Base-by-base conservation (phyloP, 2,113 vertebrate genomes). In the Rhynchomys soricoides region DNA sequence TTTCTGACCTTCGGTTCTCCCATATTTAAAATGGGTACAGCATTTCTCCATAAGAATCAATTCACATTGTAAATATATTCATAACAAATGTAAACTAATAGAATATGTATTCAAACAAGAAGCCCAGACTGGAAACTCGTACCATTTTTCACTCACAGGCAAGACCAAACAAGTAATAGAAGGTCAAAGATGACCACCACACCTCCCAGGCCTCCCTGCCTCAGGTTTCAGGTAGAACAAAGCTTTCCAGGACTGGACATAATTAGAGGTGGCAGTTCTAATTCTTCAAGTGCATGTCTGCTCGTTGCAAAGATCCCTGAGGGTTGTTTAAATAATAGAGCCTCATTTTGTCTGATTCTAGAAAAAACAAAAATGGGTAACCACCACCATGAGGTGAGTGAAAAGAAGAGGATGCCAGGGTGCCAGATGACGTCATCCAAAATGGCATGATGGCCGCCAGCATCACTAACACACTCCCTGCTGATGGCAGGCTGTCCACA, bases 271-370 rank as follows among this genome's bases (percentile, higher is more conserved):
- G 3, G 66, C 92, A 91, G 77, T 97, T 97, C 95, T 89, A 93
- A 95, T 94, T 97, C 96, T 94, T 95, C 85, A 93, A 93, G 29
- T 92, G 3, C 92, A 97, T 96, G 64, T 88, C 85, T 95, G 34
- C 45, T 95, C 34, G 94, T 64, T 94, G 91, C 89, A 95, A 95
- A 95, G 96, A 92, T 43, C 95, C 55, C 89, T 96, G 24, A 29
- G 87, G 21, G 68, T 89, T 98, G 95, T 96, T 97, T 94, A 93
- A 59, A 82, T 82, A 40, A 59, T 96, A 97, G 94, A 93, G 77
- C 77, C 78, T 95, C 92, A 90, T 96, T 97, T 97, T 64, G 92
- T 96, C 95, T 95, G 96, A n/a, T 95, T 91, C 94, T 95, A 91
- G 71, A 88, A 96, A 95, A 97, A 95, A 97, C n/a, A 96, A 94